These are phyloP conservation scores for Plemyria rubiginata DNA, from an alignment of 2,888 invertebrate genomes.

Conservation along the genomic window DNA sequence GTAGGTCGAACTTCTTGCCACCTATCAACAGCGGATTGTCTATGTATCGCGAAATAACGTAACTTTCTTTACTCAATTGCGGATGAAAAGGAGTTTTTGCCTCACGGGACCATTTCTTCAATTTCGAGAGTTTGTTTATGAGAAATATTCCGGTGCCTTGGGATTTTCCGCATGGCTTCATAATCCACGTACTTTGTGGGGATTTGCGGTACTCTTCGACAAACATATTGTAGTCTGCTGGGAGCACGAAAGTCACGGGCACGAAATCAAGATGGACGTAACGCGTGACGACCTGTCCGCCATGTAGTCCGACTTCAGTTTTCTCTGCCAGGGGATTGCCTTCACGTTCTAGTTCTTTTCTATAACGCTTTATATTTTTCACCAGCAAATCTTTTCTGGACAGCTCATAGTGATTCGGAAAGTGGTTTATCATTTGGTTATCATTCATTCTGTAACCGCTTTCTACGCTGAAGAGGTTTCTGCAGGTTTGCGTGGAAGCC, in stretches of 20 bases:
- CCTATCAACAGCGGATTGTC: conserved; percentile 97
- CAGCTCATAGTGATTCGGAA: conserved; percentile 97
- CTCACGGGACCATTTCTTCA: conserved; percentile 95
- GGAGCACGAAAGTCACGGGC: conserved; percentile 96
- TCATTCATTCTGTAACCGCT: conserved; percentile 85
- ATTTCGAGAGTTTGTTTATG: conserved; percentile 96
- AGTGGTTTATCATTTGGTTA: conserved; percentile 97
- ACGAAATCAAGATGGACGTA: conserved; percentile 94
- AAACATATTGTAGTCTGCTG: conserved; percentile 98
- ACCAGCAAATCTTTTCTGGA: conserved; percentile 98
- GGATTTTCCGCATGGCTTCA: conserved; percentile 98
- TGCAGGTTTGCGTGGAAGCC: conserved; percentile 95
- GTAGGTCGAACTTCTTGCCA: conserved; percentile 97
- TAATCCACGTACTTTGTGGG: conserved; percentile 98
- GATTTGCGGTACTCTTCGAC: conserved; percentile 98
- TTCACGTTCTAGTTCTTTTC: conserved; percentile 96
- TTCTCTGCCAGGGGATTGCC: conserved; percentile 94
- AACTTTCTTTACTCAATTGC: conserved; percentile 93
- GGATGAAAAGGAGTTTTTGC: conserved; percentile 94
- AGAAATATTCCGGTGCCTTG: conserved; percentile 97
- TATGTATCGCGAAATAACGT: conserved; percentile 98
- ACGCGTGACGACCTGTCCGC: conserved; percentile 88
- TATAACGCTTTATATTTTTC: conserved; percentile 97
- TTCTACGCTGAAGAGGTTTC: conserved; percentile 90
- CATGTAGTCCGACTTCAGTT: conserved; percentile 72